Evolutionary conservation across 2,888 invertebrate species (phyloP), one percentile per base, ranked within the genome.

Genomic region (Caenorhabditis uteleia): DNA sequence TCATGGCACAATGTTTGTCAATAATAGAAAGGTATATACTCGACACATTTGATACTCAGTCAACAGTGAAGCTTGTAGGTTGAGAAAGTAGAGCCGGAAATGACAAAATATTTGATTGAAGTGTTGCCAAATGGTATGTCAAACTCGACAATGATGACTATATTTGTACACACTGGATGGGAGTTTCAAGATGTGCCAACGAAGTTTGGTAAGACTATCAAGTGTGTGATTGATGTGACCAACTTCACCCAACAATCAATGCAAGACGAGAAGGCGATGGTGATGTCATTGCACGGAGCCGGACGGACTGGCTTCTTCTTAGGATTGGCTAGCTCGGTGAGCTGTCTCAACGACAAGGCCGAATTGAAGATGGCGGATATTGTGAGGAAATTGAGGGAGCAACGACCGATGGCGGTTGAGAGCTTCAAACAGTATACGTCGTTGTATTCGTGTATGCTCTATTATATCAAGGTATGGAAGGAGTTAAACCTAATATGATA

Each of bases 351-450:
- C 27, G 46, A 62, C 18, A 26, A 33, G 16, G 48, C 36, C 21
- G 56, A 56, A 25, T 57, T 57, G 33, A 25, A 48, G 40, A 39
- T 62, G 2, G 27, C 18, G 16, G 56, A 62, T 16, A 62, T 62
- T 48, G 62, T 62, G 39, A 46, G 43, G 38, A 31, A 47, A 21
- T 40, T 62, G 33, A 47, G 62, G 5, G 14, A 21, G 12, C 62
- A 62, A 34, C 31, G 62, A 34, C 62, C 62, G 25, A 39, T 53
- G 39, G 38, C 62, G 16, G 62, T 62, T n/a, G 57, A 51, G 18
- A 57, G 56, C 29, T 39, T 62, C 33, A 62, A 62, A 26, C 62
- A 62, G 26, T 62, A 62, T 45, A 57, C 56, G 16, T 62, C 62
- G 20, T 18, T 62, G 2, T 62, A 62, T 34, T 26, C 57, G 3